Evolutionary conservation across 1,140 invertebrate species (phyloP).

Genomic region (Zaprionus inermis): DNA sequence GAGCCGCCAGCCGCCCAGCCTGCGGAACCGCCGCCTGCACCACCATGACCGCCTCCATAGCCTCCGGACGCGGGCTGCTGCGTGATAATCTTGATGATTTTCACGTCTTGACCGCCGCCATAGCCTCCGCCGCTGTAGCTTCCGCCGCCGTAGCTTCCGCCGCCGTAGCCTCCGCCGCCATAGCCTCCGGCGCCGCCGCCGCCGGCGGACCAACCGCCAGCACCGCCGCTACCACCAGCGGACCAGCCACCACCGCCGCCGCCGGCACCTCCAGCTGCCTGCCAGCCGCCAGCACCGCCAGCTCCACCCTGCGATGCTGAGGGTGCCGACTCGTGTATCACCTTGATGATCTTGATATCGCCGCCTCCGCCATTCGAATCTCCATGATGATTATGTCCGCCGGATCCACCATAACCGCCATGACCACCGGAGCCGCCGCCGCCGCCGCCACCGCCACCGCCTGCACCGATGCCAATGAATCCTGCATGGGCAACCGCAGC

Average conservation of each 20-base stretch:
- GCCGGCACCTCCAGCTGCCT: constrained; percentile 31
- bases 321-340: constrained; percentile 61
- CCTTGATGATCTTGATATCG: constrained; percentile 65
- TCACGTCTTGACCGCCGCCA: constrained; percentile 48
- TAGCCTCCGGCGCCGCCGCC: constrained; percentile 28
- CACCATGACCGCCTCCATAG: constrained; percentile 48
- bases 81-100: constrained; percentile 69
- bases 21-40: constrained; percentile 37
- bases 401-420: neutral
- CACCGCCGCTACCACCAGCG: constrained; percentile 23
- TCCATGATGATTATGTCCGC: constrained; percentile 9
- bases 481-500: constrained; percentile 59
- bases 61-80: constrained; percentile 53
- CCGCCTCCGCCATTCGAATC: constrained; percentile 12
- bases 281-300: constrained; percentile 43
- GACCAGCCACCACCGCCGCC: constrained; percentile 24
- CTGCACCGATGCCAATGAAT: constrained; percentile 57
- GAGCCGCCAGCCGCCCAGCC: constrained; percentile 44
- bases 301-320: constrained; percentile 30
- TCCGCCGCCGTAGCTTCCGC: constrained; percentile 38
- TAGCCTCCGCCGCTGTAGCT: no score
- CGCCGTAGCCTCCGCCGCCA: constrained; percentile 35
- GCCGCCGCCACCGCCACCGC: constrained; percentile 36
- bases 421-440: constrained; percentile 33
- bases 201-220: constrained; percentile 30